A percentile compares a stretch with the other conserved stretches of the same genome.
Conservation (phyloP, 2,888 invertebrate genomes). For the Gymnocheta viridis region DNA sequence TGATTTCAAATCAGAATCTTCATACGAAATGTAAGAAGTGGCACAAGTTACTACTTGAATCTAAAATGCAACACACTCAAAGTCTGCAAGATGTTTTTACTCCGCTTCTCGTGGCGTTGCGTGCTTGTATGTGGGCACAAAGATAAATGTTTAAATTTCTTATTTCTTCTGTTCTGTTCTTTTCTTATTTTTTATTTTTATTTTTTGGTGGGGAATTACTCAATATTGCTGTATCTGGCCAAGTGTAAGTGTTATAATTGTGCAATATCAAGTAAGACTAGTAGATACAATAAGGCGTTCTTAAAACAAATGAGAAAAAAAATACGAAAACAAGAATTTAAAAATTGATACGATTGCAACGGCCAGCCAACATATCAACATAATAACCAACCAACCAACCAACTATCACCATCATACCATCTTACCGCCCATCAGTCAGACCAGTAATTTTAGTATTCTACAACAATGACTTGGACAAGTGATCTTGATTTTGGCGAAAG, state of each 20-base stretch:
- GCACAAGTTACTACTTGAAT: constrained; percentile 24
- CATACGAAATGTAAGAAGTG: constrained; percentile 6
- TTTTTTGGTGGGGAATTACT: constrained; percentile 20
- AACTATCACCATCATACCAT: constrained; percentile 48
- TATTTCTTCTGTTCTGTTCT: background rate
- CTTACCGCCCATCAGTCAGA: constrained; percentile 56
- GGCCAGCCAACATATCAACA: constrained; percentile 4
- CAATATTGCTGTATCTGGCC: constrained; percentile 8
- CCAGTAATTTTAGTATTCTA: constrained; percentile 34
- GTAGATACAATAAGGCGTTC: constrained; percentile 56
- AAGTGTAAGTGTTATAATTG: constrained; percentile 58
- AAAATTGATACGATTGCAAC: constrained; percentile 30
- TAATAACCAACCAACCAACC: constrained; percentile 25
- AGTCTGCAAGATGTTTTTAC: background rate
- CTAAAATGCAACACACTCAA: constrained; percentile 22
- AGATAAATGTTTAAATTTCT: constrained; percentile 15
- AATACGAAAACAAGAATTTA: background rate
- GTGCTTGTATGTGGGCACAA: constrained; percentile 48
- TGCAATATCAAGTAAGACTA: constrained; percentile 56
- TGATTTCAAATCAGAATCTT: constrained; percentile 24
- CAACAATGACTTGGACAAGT: constrained; percentile 47
- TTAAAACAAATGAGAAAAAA: constrained; percentile 10
- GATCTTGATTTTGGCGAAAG: constrained; percentile 40
- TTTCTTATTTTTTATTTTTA: background rate
- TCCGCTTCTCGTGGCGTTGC: background rate